phyloP scores from a whole-genome alignment of 2,888 invertebrate genomes.

The Tenthredo scrophulariae region DNA sequence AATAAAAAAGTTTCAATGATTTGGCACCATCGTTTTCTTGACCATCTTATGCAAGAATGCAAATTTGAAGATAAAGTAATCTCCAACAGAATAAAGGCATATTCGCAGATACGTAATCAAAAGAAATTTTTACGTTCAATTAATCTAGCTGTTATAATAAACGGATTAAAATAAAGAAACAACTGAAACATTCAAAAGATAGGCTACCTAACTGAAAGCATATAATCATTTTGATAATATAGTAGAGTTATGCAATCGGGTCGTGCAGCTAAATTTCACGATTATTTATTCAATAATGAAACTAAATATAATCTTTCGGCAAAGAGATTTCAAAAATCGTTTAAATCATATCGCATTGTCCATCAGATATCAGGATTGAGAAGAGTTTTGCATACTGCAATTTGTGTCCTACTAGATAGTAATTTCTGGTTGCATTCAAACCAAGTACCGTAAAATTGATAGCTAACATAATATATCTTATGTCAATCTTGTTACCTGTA shows the following conservation, averaged over 20 bases:
- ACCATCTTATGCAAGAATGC: background rate
- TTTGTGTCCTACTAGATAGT: background rate
- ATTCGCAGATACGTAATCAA: background rate
- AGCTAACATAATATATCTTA: background rate
- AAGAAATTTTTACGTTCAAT: background rate
- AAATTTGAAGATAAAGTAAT: background rate
- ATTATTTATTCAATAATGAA: background rate
- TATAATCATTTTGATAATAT: background rate
- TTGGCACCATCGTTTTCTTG: background rate
- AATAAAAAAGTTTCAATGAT: background rate
- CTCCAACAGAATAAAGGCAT: background rate
- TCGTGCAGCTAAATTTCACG: background rate
- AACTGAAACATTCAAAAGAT: background rate
- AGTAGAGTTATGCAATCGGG: slow-evolving; percentile 11
- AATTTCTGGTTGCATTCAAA: background rate
- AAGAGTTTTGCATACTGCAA: background rate
- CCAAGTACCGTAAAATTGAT: slow-evolving; percentile 17
- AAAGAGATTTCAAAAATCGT: background rate
- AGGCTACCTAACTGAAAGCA: background rate
- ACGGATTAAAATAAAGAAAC: background rate
- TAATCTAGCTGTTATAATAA: background rate
- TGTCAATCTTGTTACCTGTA: background rate
- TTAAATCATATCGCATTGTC: background rate
- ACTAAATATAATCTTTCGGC: background rate
- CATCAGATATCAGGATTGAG: background rate